phyloP scores from a whole-genome alignment of 1,140 invertebrate species.

The Drosophila funebris region DNA sequence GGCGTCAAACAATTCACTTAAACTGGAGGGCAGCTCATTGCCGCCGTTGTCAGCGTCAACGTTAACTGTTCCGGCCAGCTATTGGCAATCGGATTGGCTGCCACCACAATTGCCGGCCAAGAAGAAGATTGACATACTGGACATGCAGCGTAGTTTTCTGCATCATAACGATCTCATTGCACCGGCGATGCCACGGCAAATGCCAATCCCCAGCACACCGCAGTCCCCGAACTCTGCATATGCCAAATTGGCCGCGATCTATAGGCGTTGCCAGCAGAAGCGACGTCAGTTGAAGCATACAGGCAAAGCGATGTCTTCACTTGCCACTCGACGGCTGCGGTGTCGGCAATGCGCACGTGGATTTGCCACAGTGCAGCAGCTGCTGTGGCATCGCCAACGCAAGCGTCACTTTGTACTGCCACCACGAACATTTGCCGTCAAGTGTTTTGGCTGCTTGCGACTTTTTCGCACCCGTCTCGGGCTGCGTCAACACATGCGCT shows the following conservation, averaged over 20 bases:
- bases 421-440: slow-evolving; percentile 36
- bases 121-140: slow-evolving; percentile 70
- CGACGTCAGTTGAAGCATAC: slow-evolving; percentile 24
- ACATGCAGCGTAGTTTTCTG: slow-evolving; percentile 75
- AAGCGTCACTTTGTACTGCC: slow-evolving; percentile 43
- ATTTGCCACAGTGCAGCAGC: slow-evolving; percentile 38
- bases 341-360: slow-evolving; percentile 39
- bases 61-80: slow-evolving; percentile 13
- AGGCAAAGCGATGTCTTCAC: not conserved
- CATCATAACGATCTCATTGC: slow-evolving; percentile 63
- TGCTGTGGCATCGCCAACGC: slow-evolving; percentile 48
- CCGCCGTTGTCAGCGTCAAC: not conserved
- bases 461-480: slow-evolving; percentile 56
- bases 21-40: slow-evolving; percentile 42
- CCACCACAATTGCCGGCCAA: slow-evolving; percentile 36
- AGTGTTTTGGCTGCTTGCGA: slow-evolving; percentile 60
- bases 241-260: slow-evolving; percentile 54
- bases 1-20: slow-evolving; percentile 28
- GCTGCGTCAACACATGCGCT: slow-evolving; percentile 68
- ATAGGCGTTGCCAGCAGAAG: slow-evolving; percentile 50
- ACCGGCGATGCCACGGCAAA: not conserved
- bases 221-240: slow-evolving; percentile 32
- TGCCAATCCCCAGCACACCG: not conserved
- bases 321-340: not conserved
- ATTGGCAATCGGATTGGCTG: slow-evolving; percentile 64